Conservation (phyloP, 1,140 invertebrate species). For the Pseudobourletiella spinata region DNA sequence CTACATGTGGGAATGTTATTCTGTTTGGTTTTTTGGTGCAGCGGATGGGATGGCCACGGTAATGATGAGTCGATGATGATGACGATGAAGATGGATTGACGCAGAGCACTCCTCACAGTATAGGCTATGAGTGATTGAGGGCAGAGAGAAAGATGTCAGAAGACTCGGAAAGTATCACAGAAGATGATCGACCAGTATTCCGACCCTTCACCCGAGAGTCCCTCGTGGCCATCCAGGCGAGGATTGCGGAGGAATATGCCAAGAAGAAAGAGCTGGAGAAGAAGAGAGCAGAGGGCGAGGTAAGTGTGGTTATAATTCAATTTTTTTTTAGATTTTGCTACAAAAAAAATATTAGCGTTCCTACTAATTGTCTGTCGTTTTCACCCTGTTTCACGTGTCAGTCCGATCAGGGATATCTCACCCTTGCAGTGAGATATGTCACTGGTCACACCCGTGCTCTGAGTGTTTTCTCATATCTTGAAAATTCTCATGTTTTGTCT, state of each 20-base stretch:
- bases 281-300: constrained; percentile 89
- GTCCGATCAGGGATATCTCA: no score
- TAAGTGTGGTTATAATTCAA: no score
- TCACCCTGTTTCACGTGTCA: no score
- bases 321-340: not conserved
- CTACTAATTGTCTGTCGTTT: no score
- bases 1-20: no score
- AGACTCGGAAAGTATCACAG: constrained; percentile 20
- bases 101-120: not conserved
- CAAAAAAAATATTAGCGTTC: not conserved
- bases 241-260: constrained; percentile 87
- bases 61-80: not conserved
- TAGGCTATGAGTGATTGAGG: not conserved
- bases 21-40: no score
- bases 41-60: not conserved
- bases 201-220: constrained; percentile 95
- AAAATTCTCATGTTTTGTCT: no score
- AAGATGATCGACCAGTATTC: constrained; percentile 86
- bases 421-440: no score
- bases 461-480: no score
- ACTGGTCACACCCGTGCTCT: no score
- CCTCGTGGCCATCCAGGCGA: constrained; percentile 80
- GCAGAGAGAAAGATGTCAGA: constrained; percentile 24
- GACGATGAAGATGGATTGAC: not conserved
- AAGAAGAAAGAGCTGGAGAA: constrained; percentile 92